phyloP scores from a whole-genome alignment of 2,113 vertebrate species.

The Campylomormyrus tamandua region DNA sequence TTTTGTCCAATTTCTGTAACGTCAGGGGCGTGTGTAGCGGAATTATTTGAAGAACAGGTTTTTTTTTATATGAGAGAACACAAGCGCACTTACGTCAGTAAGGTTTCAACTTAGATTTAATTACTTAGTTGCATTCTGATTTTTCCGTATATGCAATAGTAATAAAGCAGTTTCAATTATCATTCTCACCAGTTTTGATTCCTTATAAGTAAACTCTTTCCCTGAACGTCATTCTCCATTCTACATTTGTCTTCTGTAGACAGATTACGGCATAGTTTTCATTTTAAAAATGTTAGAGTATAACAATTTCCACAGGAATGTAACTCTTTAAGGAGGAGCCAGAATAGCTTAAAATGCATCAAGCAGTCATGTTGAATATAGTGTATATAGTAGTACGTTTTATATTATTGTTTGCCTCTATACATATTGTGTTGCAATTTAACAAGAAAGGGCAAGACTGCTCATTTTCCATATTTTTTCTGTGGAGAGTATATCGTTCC shows the following conservation, averaged over 20 bases:
- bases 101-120: background rate
- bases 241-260: background rate
- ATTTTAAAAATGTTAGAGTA: background rate
- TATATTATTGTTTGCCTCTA: background rate
- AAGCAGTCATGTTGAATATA: background rate
- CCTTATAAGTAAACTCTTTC: background rate
- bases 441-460: background rate
- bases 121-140: background rate
- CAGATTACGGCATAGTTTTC: background rate
- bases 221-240: background rate
- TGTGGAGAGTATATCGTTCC: background rate
- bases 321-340: background rate
- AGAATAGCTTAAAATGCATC: background rate
- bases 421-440: background rate
- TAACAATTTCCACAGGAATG: background rate
- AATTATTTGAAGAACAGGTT: background rate
- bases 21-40: background rate
- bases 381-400: background rate
- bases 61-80: background rate
- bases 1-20: background rate
- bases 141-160: background rate
- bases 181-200: background rate
- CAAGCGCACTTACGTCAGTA: background rate
- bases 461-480: background rate
- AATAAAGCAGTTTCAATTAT: background rate